Base-by-base conservation (phyloP, 1,140 invertebrate species). In the Andrena cerasifolii region DNA sequence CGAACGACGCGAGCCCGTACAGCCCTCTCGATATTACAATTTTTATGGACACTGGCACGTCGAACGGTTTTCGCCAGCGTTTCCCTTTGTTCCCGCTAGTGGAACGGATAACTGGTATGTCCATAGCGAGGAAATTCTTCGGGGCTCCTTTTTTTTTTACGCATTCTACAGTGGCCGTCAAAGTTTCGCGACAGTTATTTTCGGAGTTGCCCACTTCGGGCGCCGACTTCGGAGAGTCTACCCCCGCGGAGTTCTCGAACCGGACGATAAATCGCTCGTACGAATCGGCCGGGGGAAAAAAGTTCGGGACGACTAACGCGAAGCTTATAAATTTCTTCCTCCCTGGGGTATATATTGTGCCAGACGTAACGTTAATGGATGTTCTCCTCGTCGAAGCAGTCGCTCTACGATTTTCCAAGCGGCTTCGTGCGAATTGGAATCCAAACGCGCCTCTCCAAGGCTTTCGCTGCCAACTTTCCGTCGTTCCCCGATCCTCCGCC, bases 321-420 rank as follows among this genome's bases (percentile, higher is more conserved):
- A 61, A 53, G 70, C 68, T 78, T 73, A 70, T 78, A 78, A 78
- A 78, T 78, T 78, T 61, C 76, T 78, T 56, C 66, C 18, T 18
- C 59, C 14, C 16, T 28, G 14, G 47, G 70, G 63, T 78, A 49
- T 73, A 65, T 65, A 40, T 58, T 26, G 21, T 14, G 24, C 47
- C 45, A 54, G 49, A 61, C 40, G 67, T 33, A 31, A 65, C 56
- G 76, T 56, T 73, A 49, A 61, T 59, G 76, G 56, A 73, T 77
- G 74, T 47, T 73, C 33, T 45, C 36, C n/a, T n/a, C n/a, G 68
- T 78, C 68, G 33, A 33, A 26, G 53, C 43, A 21, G 56, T 21
- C 58, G 45, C 26, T 45, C 49, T 63, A 63, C 63, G 73, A 78
- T 78, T 78, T 70, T 78, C 54, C 51, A 47, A 43, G 14, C 68